A percentile compares a stretch with the other conserved stretches of the same genome.
phyloP scores from a whole-genome alignment of 1,140 invertebrate genomes.

The Colletes gigas region DNA sequence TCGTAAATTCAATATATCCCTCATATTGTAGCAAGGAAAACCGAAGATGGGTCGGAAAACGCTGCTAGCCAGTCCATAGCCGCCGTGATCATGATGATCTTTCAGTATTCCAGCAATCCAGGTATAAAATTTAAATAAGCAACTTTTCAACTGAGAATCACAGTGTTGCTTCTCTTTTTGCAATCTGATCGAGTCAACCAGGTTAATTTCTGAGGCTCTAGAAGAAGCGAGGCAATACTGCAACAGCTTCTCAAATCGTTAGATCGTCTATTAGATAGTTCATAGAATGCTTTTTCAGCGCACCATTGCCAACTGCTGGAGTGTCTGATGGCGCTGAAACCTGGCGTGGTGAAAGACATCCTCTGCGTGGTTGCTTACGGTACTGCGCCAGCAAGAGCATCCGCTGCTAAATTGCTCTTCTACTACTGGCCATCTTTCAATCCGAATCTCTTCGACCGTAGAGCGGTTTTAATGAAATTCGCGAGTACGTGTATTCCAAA shows the following conservation, averaged over 20 bases:
- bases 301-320: slow-evolving; percentile 97
- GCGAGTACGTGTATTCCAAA: slow-evolving; percentile 85
- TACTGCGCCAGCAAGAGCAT: slow-evolving; percentile 92
- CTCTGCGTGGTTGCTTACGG: slow-evolving; percentile 98
- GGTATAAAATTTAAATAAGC: slow-evolving; percentile 80
- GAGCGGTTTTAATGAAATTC: slow-evolving; percentile 93
- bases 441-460: slow-evolving; percentile 94
- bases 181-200: no score
- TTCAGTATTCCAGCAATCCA: slow-evolving; percentile 96
- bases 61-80: slow-evolving; percentile 96
- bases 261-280: no score
- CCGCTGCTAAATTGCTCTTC: slow-evolving; percentile 97
- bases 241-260: no score
- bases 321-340: slow-evolving; percentile 95
- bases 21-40: slow-evolving; percentile 83
- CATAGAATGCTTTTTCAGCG: slow-evolving; percentile 81
- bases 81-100: slow-evolving; percentile 97
- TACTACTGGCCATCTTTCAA: slow-evolving; percentile 99
- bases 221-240: no score
- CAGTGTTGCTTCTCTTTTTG: no score
- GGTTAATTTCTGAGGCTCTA: no score
- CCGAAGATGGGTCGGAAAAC: slow-evolving; percentile 87
- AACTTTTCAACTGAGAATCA: no score
- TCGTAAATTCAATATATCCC: background rate
- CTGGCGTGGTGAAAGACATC: slow-evolving; percentile 94